Conservation (phyloP, 1,140 invertebrate species). For the Drosophila lini region DNA sequence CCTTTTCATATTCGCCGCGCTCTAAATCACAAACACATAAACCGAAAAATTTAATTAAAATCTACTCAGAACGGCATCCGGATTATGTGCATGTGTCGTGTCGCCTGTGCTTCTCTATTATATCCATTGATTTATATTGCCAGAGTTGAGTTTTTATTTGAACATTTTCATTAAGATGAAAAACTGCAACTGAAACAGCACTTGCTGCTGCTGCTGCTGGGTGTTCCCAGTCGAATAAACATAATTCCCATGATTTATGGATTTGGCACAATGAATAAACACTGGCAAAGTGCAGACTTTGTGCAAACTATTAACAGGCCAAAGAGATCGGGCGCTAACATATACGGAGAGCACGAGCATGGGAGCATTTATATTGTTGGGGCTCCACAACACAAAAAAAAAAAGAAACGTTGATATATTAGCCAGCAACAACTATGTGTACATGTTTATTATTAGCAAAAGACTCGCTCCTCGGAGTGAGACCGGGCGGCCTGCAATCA, state of each 20-base stretch:
- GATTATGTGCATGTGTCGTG: constrained; percentile 40
- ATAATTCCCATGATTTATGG: constrained; percentile 73
- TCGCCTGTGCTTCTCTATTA: constrained; percentile 20
- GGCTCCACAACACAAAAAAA: constrained; percentile 3
- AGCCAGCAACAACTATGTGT: constrained; percentile 43
- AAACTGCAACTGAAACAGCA: constrained; percentile 36
- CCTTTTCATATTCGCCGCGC: constrained; percentile 61
- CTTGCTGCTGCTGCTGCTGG: constrained; percentile 36
- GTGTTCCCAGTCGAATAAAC: constrained; percentile 50
- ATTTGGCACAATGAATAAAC: constrained; percentile 54
- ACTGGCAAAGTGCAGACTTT: constrained; percentile 52
- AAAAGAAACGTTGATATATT: constrained; percentile 61
- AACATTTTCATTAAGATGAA: constrained; percentile 57
- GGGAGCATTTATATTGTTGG: constrained; percentile 59
- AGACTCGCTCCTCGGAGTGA: constrained; percentile 14
- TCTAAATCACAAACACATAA: constrained; percentile 71
- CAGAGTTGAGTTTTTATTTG: constrained; percentile 28
- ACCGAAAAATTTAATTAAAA: constrained; percentile 74
- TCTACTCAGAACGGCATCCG: constrained; percentile 48
- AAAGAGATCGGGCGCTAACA: constrained; percentile 34
- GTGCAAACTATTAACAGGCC: constrained; percentile 45
- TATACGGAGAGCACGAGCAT: constrained; percentile 7
- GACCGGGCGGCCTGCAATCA: constrained; percentile 64
- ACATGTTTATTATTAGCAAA: constrained; percentile 61
- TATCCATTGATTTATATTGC: constrained; percentile 43